These are phyloP conservation scores for Achroia grisella DNA, from an alignment of 1,140 invertebrate genomes.

Conservation along the genomic window DNA sequence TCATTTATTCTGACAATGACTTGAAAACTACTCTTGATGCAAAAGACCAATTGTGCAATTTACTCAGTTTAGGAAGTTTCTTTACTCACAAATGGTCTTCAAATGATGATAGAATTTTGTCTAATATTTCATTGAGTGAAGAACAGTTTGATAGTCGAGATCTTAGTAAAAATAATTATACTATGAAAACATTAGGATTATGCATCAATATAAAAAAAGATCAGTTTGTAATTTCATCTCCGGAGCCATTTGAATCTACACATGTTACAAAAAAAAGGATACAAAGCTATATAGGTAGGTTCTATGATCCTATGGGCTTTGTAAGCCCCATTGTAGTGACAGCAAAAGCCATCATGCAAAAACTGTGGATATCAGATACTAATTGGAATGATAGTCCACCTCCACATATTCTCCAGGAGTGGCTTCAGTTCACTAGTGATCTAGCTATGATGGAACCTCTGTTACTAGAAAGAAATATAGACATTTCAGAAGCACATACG, in stretches of 20 bases:
- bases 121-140: too few relatives aligned
- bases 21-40: neutral
- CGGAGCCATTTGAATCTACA: too few relatives aligned
- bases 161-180: too few relatives aligned
- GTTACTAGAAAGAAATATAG: neutral
- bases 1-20: neutral
- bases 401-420: constrained; percentile 1
- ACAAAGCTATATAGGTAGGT: too few relatives aligned
- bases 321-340: constrained; percentile 13
- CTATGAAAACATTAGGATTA: too few relatives aligned
- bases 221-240: too few relatives aligned
- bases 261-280: too few relatives aligned
- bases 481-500: neutral
- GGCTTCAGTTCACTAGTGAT: constrained; percentile 2
- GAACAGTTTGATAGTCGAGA: too few relatives aligned
- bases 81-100: too few relatives aligned
- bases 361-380: constrained; percentile 13
- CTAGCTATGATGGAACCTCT: constrained; percentile 4
- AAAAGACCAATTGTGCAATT: neutral
- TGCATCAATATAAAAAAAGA: too few relatives aligned
- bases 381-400: constrained; percentile 11
- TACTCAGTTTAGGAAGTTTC: neutral
- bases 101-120: too few relatives aligned
- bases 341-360: constrained; percentile 17
- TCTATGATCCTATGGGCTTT: too few relatives aligned